Conservation (phyloP, 2,113 vertebrate species). For the Hypocryptadius cinnamomeus region DNA sequence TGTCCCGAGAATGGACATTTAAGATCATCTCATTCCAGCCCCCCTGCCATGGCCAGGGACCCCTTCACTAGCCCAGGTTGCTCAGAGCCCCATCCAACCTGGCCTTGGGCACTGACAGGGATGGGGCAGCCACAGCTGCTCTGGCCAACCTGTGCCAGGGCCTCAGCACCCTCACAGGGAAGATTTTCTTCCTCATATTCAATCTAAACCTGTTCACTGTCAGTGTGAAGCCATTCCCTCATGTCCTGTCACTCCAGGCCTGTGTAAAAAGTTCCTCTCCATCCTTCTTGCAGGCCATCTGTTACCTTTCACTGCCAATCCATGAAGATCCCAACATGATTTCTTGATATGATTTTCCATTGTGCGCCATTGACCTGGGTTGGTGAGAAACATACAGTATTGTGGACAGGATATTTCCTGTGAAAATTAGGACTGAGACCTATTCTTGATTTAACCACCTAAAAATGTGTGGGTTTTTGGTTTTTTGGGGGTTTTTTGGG, state of each 20-base stretch:
- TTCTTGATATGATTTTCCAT: not conserved
- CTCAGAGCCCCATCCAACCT: not conserved
- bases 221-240: not conserved
- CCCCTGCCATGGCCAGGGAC: not conserved
- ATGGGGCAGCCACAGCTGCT: not conserved
- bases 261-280: not conserved
- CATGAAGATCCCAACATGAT: not conserved
- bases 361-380: not conserved
- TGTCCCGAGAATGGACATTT: not conserved
- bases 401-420: not conserved
- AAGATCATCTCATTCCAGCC: fast-evolving
- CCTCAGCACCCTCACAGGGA: not conserved
- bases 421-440: not conserved
- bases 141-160: not conserved
- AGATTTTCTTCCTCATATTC: fast-evolving
- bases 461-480: not conserved
- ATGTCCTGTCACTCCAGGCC: not conserved
- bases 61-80: not conserved
- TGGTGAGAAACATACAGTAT: not conserved
- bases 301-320: not conserved
- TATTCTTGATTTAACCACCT: not conserved
- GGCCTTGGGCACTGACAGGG: fast-evolving
- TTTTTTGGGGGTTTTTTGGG: not conserved
- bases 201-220: fast-evolving
- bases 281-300: not conserved